Base-by-base conservation (phyloP, 2,797 vertebrate genomes). In the Alca torda region DNA sequence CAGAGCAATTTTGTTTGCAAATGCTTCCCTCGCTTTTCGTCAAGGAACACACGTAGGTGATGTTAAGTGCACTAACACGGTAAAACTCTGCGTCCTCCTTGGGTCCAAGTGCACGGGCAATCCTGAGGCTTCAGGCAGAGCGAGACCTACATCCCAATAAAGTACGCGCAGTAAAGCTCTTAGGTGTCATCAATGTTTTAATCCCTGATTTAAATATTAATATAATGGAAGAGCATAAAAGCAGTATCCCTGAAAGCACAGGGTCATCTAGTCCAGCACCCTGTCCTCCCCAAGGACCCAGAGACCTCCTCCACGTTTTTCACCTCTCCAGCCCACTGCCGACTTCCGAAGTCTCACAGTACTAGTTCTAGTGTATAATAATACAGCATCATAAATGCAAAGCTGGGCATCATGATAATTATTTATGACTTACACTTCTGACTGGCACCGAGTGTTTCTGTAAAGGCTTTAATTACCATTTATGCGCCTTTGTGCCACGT, bases 381-480 rank as follows among this genome's bases (percentile, higher is more conserved):
- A 89, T 50, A 65, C 26, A 90, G 70, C 50, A 86, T 70, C 43
- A 35, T 80, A 91, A 91, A 87, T 63, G 56, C 60, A 93, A 94
- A 88, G 48, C 76, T 81, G 69, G 69, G 35, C 67, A 94, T 89
- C 70, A 26, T 72, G 41, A 20, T 78, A 95, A 94, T 95, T 97
- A 95, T 64, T 94, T 94, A 93, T 82, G 85, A 96, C 80, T 95
- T 96, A 88, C 39, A 54, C 63, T 91, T 75, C 83, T 94, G 77
- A 56, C 54, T 7, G 0, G 53, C 67, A 74, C 56, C 57, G 50
- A 87, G 33, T 61, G 74, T 93, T 95, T 94, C 59, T 63, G 56
- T 54, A 87, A 86, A 90, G 50, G 90, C 70, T 93, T 88, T 93
- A 95, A 94, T 94, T 94, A 94, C 76, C 61, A 65, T 93, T 93